Conservation (phyloP, 2,888 invertebrate species). For the Macaria liturata region DNA sequence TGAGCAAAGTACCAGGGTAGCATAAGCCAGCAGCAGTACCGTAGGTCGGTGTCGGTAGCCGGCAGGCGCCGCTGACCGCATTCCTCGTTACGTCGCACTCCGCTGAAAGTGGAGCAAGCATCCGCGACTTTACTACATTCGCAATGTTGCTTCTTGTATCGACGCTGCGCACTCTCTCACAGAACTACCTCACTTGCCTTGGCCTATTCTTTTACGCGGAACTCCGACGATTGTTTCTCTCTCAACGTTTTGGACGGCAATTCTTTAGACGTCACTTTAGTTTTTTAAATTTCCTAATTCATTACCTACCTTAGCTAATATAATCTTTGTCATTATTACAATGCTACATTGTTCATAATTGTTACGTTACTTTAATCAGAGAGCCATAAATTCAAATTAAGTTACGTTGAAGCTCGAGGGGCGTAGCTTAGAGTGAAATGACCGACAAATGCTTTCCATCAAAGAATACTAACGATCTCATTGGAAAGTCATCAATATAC, state of each 20-base stretch:
- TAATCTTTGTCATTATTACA: too few species aligned
- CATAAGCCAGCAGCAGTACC: slow-evolving; percentile 42
- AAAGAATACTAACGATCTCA: slow-evolving; percentile 20
- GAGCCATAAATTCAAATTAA: too few species aligned
- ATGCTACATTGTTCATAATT: too few species aligned
- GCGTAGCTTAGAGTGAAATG: slow-evolving; percentile 13
- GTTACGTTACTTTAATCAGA: too few species aligned
- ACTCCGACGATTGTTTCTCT: too few species aligned
- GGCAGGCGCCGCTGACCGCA: slow-evolving; percentile 69
- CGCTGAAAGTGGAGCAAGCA: slow-evolving; percentile 68
- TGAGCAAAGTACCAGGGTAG: slow-evolving; percentile 41
- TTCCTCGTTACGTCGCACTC: slow-evolving; percentile 60
- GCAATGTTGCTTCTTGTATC: slow-evolving; percentile 37
- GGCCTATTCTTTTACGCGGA: too few species aligned
- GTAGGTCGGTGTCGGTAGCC: slow-evolving; percentile 24
- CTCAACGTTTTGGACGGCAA: too few species aligned
- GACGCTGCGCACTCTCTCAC: not conserved
- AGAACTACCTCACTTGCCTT: not conserved
- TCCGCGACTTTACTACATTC: slow-evolving; percentile 64
- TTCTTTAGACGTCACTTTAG: too few species aligned
- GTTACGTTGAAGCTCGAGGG: not conserved
- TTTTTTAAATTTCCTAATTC: too few species aligned
- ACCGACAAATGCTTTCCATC: slow-evolving; percentile 10
- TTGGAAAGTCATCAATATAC: slow-evolving; percentile 24
- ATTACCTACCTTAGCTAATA: too few species aligned